Evolutionary conservation across 2,888 invertebrate species (phyloP), one percentile per base, ranked within the genome.

Genomic region (Ichneumoninae sp.): DNA sequence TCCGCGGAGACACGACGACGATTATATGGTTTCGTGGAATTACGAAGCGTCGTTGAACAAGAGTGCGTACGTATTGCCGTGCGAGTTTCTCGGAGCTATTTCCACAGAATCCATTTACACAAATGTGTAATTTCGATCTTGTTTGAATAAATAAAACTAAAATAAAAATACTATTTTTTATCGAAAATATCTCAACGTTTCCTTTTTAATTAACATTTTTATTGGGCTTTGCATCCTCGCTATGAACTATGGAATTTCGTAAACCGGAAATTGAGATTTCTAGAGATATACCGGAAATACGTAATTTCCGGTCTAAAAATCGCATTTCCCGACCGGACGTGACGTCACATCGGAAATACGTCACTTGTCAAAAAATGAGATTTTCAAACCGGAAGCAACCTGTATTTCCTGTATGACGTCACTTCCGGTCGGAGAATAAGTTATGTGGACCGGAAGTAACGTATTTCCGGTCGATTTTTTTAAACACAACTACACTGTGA

Each of bases 11-110:
- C 74, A 50, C 74, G 30, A 75, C 36, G 74, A 75, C 74, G 65
- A 65, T 75, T 52, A 36, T 60, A 44, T 60, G 79, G 54, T 82
- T 80, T 81, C 81, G 81, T 63, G 83, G 74, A 81, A 76, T 81
- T 47, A 70, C 63, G 63, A 33, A 63, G 1, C 63, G 63, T 63
- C 30, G 63, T n/a, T 3, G 33, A 63, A 63, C 26, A 33, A 60
- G 7, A 63, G 26, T 8, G 30, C 54, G 40, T 40, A n/a, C 16
- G 52, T n/a, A 52, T 52, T 7, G 52, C 60, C 60, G 30, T 60
- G 8, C 26, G 26, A 60, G 4, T 22, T 6, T 60, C 7, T 54
- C 22, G 3, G 19, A 54, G 7, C 54, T 54, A 54, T 54, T 54
- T 57, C 13, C 57, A 57, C 8, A 3, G 7, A 57, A 57, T 57